A percentile compares a stretch with the other conserved stretches of the same genome.
phyloP scores from a whole-genome alignment of 2,113 vertebrate genomes.

The Leiothrix lutea region DNA sequence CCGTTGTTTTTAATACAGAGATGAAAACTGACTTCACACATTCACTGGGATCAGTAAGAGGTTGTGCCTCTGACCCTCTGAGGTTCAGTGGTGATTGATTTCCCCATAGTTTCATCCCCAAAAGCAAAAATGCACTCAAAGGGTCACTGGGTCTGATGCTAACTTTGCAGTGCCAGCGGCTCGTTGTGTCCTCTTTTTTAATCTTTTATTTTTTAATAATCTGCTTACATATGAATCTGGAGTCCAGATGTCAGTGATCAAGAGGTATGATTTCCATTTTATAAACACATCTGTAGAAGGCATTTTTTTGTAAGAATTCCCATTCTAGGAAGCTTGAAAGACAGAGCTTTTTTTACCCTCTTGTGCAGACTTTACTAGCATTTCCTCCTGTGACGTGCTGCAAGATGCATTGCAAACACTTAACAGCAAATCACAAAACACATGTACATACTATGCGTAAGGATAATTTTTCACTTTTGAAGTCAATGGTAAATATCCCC shows the following conservation, averaged over 20 bases:
- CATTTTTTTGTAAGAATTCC: conserved; percentile 61
- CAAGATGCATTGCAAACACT: not conserved
- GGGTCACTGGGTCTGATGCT: conserved; percentile 47
- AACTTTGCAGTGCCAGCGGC: conserved; percentile 29
- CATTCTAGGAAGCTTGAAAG: not conserved
- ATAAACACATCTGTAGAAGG: conserved; percentile 76
- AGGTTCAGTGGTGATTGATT: not conserved
- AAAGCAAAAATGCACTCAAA: conserved; percentile 23
- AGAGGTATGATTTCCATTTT: conserved; percentile 71
- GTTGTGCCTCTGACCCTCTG: not conserved
- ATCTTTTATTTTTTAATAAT: conserved; percentile 66
- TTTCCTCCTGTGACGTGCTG: not conserved
- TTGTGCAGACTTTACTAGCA: not conserved
- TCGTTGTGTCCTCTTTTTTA: conserved; percentile 34
- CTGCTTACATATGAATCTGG: conserved; percentile 76
- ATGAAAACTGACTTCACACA: not conserved
- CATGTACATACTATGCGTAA: not conserved
- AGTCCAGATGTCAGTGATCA: conserved; percentile 84
- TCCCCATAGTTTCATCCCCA: not conserved
- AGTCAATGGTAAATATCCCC: not conserved
- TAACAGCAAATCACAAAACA: not conserved
- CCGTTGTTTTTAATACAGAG: not conserved
- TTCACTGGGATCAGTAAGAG: not conserved
- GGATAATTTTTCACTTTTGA: not conserved
- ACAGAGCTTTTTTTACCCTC: not conserved